A percentile compares a stretch with the other conserved stretches of the same genome.
These are phyloP conservation scores for Setophaga petechia DNA, from an alignment of 2,113 vertebrate species.

Conservation along the genomic window DNA sequence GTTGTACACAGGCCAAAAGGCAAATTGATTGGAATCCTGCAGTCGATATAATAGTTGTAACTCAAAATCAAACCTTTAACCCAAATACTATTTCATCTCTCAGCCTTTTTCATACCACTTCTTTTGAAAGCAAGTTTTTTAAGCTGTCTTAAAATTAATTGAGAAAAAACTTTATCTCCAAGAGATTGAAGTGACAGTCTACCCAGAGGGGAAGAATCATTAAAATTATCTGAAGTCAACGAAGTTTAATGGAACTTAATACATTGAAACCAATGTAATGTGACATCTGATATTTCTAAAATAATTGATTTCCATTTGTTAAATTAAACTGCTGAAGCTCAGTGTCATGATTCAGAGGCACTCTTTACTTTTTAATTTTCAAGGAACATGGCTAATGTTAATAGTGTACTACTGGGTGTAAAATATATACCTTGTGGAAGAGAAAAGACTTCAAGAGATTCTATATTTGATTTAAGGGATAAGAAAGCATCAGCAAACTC, in stretches of 20 bases:
- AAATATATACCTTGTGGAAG: not conserved
- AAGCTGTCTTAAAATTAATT: constrained; percentile 1
- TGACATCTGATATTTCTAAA: constrained; percentile 34
- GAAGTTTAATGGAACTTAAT: constrained; percentile 41
- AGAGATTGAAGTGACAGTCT: not conserved
- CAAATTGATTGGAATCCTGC: not conserved
- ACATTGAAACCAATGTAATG: constrained; percentile 8
- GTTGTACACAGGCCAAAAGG: not conserved
- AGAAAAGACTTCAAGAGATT: not conserved
- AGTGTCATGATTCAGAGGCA: not conserved
- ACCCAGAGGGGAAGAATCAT: not conserved
- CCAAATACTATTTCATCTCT: not conserved
- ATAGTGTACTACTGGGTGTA: not conserved
- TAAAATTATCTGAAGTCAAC: not conserved
- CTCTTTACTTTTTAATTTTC: not conserved
- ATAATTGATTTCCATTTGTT: constrained; percentile 43
- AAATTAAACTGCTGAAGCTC: constrained; percentile 29
- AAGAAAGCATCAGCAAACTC: not conserved
- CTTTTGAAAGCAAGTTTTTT: not conserved
- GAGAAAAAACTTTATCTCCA: not conserved
- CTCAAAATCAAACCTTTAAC: not conserved
- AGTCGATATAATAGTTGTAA: not conserved
- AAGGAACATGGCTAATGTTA: not conserved
- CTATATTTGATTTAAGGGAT: not conserved
- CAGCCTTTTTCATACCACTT: not conserved